Evolutionary conservation across 2,113 vertebrate genomes (phyloP), one percentile per base, ranked within the genome.

Genomic region (Gobiocypris rarus): DNA sequence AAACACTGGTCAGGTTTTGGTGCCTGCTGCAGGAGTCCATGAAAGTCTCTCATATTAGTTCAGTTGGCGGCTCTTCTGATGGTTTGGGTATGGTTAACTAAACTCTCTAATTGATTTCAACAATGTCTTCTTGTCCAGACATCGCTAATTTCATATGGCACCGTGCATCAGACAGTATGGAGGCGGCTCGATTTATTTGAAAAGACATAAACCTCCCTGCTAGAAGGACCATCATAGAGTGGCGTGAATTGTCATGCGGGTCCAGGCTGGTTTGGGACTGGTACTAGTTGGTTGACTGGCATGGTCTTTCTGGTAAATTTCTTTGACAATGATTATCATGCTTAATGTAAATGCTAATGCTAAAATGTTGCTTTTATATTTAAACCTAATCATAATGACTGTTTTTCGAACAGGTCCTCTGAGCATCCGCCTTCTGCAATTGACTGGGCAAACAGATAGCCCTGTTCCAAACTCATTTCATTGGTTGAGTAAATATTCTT

Each of bases 1-100:
- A 89, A 90, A 89, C 86, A 88, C 81, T 87, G 88, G 87, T 85
- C 75, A 87, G 78, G 75, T 84, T 78, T 88, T 81, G 89, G 87
- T 89, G 89, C 86, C 87, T 87, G 74, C 80, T 83, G 75, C 84
- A 81, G 75, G 61, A 50, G 43, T 63, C 26, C 70, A 75, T 31
- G 56, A 38, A 5, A 85, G 59, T 59, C 24, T 56, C 54, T 63
- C 81, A 52, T 79, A 74, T 63, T 75, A 86, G 87, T 71, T 86
- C 76, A 83, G 54, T 67, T 88, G 81, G 76, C 63, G 80, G 84
- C 43, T 79, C 75, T 69, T 85, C 75, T 76, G 71, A 86, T 75
- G 84, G 69, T 71, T 61, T 50, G 69, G 67, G 41, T 76, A 78
- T 54, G 52, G 58, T 85, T 81, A 65, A 83, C 81, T 73, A 76